Conservation (phyloP, 2,113 vertebrate species). For the Vanacampus margaritifer region DNA sequence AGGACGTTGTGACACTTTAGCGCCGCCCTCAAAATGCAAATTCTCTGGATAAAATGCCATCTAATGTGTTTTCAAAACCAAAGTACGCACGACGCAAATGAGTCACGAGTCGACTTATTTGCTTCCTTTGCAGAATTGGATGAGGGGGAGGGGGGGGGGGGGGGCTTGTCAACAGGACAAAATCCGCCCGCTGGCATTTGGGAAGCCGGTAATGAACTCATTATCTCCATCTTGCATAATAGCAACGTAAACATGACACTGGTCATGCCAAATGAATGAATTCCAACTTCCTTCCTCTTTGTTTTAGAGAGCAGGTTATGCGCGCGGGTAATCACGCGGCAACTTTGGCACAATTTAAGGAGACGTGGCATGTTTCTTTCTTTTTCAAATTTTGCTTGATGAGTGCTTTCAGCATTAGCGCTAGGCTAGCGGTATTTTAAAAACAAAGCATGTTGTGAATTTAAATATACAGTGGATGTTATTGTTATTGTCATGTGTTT, state of each 20-base stretch:
- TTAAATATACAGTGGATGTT: no score
- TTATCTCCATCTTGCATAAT: background rate
- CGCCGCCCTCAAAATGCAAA: background rate
- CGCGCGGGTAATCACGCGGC: background rate
- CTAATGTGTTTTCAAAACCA: background rate
- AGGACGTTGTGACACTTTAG: constrained; percentile 15
- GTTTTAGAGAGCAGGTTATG: background rate
- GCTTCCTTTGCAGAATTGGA: background rate
- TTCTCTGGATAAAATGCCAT: background rate
- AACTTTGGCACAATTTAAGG: background rate
- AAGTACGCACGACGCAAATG: background rate
- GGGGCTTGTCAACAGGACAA: background rate
- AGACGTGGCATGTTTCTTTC: no score
- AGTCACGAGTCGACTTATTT: background rate
- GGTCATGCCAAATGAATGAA: background rate
- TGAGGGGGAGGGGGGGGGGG: background rate
- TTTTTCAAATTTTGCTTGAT: no score
- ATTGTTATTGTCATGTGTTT: no score
- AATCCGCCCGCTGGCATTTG: background rate
- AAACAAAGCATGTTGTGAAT: no score
- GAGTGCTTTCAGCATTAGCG: no score
- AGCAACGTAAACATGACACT: background rate
- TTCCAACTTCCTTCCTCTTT: background rate
- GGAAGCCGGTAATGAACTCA: background rate
- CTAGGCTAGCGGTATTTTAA: no score